Evolutionary conservation across 2,797 vertebrate genomes (phyloP), one percentile per base, ranked within the genome.

Genomic region (Mastacembelus armatus): DNA sequence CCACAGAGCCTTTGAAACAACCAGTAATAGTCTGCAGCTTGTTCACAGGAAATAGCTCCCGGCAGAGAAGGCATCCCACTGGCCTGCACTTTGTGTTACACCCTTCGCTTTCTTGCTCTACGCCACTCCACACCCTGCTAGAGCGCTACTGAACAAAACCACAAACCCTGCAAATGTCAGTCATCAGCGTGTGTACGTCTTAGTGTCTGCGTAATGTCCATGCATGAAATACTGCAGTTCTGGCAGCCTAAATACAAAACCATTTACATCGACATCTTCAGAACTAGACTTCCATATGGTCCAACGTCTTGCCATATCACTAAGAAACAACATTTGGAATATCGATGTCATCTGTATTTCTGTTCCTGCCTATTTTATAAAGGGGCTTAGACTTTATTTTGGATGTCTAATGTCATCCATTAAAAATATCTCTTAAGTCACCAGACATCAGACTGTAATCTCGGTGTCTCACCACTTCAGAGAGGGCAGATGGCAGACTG

Each of bases 401-500:
- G 87, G 78, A 77, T 61, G 81, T 91, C 84, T 90, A 87, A 91
- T 90, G 89, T 92, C 89, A 92, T 88, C 86, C 88, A 88, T 89
- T 87, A 86, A 89, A 92, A 91, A 92, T 89, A 93, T 92, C 85
- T 89, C 59, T 27, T 71, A 83, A 78, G n/a, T 87, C 84, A 61
- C 80, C 71, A 48, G 86, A 80, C 88, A 91, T 90, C 88, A 86
- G 80, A 49, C 52, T 49, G 74, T 88, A 88, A 89, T 91, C 90
- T 90, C 83, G 66, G 64, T 45, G 67, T 79, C 86, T 90, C 80
- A 49, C 63, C 64, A 80, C 88, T 86, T 92, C 89, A 91, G 84
- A 88, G 61, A 74, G 70, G 79, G 77, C 56, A 19, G 47, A 59
- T 51, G 77, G 85, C 84, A 90, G 81, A 82, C 88, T 86, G 80